Percentiles rank a stretch among this genome's conserved stretches.
phyloP scores from a whole-genome alignment of 2,797 vertebrate genomes.

The Brachyrhaphis roseni region DNA sequence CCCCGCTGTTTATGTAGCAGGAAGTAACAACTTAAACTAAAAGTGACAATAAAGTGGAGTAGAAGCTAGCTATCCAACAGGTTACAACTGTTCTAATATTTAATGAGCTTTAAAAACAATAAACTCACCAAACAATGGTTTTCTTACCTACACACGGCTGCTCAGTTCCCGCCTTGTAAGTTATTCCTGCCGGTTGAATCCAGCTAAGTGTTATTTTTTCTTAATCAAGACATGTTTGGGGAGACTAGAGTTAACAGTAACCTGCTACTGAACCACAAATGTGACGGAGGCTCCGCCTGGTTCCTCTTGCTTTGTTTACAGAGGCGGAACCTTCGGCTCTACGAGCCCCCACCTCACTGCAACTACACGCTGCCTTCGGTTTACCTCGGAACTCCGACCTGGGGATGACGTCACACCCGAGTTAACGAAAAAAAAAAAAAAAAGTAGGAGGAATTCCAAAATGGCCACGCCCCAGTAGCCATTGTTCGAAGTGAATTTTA shows the following conservation, averaged over 20 bases:
- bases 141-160: conserved; percentile 34
- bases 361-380: background rate
- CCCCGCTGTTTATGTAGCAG: conserved; percentile 21
- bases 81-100: conserved; percentile 18
- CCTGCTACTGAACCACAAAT: conserved; percentile 29
- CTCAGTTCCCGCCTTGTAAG: background rate
- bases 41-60: background rate
- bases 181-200: background rate
- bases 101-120: conserved; percentile 1
- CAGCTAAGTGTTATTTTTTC: background rate
- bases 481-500: background rate
- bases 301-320: conserved; percentile 13
- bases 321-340: conserved; percentile 28
- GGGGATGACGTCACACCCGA: background rate
- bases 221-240: conserved; percentile 38
- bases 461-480: background rate
- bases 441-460: background rate
- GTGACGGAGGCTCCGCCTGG: conserved; percentile 45
- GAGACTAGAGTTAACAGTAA: conserved; percentile 8
- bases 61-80: conserved; percentile 31
- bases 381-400: background rate
- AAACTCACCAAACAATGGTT: background rate
- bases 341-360: background rate
- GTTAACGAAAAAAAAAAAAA: background rate
- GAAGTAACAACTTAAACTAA: conserved; percentile 26